Conservation (phyloP, 2,888 invertebrate genomes). For the Petrolisthes manimaculis region DNA sequence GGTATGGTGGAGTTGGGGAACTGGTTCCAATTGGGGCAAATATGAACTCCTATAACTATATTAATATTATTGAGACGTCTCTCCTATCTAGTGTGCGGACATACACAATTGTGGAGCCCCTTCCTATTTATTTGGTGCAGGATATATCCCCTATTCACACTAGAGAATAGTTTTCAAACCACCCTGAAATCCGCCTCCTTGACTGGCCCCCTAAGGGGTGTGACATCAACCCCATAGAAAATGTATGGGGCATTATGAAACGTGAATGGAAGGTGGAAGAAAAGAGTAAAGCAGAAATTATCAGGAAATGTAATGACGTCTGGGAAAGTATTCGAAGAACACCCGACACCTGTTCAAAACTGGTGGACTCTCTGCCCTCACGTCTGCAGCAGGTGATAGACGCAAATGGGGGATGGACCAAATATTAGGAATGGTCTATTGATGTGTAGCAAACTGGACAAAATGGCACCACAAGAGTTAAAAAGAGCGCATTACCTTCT, state of each 20-base stretch:
- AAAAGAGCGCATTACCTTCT: too few relatives aligned
- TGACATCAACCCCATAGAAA: neutral
- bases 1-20: too few relatives aligned
- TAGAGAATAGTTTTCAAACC: neutral
- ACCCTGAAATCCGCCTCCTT: neutral
- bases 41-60: too few relatives aligned
- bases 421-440: neutral
- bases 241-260: neutral
- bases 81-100: conserved; percentile 11
- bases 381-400: neutral
- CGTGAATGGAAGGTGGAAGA: neutral
- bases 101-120: neutral
- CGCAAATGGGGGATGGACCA: neutral
- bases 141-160: too few relatives aligned
- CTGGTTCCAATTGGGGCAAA: too few relatives aligned
- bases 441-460: neutral
- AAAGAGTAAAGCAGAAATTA: too few relatives aligned
- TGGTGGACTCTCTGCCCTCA: neutral
- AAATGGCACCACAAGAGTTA: neutral
- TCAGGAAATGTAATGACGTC: too few relatives aligned
- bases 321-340: neutral
- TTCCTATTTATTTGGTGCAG: neutral
- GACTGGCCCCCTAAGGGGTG: neutral
- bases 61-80: neutral
- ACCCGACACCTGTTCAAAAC: neutral